Evolutionary conservation across 2,888 invertebrate genomes (phyloP).

Genomic region (Phasia obesa): DNA sequence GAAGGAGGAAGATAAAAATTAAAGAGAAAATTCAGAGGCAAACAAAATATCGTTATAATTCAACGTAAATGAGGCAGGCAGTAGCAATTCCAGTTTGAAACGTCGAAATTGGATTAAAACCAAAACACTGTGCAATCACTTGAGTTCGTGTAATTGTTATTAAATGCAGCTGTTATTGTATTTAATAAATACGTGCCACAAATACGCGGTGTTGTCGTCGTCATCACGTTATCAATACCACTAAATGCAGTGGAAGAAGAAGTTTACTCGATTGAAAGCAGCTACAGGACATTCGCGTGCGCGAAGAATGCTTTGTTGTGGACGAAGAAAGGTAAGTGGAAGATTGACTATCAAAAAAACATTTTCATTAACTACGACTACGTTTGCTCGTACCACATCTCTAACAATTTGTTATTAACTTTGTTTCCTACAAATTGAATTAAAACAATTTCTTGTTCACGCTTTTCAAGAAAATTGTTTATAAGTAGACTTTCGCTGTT

Average conservation of each 20-base stretch:
- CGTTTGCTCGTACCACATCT: neutral
- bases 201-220: constrained; percentile 73
- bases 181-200: constrained; percentile 74
- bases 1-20: too few species aligned
- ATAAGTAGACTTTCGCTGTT: constrained; percentile 1
- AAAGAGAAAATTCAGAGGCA: neutral
- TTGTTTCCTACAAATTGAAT: constrained; percentile 37
- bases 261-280: constrained; percentile 90
- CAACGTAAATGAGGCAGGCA: constrained; percentile 61
- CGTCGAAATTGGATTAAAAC: constrained; percentile 32
- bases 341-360: constrained; percentile 9
- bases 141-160: constrained; percentile 53
- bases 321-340: constrained; percentile 92
- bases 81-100: constrained; percentile 63
- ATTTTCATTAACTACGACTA: constrained; percentile 4
- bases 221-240: constrained; percentile 77
- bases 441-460: constrained; percentile 14
- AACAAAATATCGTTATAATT: constrained; percentile 34
- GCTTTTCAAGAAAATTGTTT: constrained; percentile 24
- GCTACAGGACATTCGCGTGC: constrained; percentile 90
- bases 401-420: neutral
- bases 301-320: constrained; percentile 96
- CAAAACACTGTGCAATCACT: constrained; percentile 51
- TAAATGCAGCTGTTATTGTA: constrained; percentile 71
- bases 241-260: constrained; percentile 92